These are phyloP conservation scores for Cettia cetti DNA, from an alignment of 2,113 vertebrate genomes.

Conservation along the genomic window DNA sequence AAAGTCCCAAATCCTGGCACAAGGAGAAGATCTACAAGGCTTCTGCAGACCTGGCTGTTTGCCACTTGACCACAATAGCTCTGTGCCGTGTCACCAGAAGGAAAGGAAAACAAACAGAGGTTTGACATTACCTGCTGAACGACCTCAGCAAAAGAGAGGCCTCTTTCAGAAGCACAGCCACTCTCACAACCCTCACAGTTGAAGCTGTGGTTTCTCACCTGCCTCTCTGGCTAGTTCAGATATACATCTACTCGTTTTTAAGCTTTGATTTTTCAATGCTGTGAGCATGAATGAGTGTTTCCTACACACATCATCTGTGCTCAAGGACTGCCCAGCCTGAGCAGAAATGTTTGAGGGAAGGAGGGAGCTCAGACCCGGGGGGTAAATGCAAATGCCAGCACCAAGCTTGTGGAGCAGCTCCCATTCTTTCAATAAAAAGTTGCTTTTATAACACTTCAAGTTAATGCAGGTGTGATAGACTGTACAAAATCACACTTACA, in stretches of 20 bases:
- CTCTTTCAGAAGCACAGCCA: fast-evolving
- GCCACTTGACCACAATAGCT: neutral
- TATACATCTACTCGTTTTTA: neutral
- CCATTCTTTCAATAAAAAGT: neutral
- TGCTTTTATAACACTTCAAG: neutral
- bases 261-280: neutral
- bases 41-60: fast-evolving
- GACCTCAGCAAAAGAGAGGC: neutral
- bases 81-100: neutral
- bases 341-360: neutral
- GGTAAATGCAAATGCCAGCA: neutral
- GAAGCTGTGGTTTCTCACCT: neutral
- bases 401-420: neutral
- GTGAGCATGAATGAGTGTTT: neutral
- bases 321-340: neutral
- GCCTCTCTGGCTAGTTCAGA: neutral
- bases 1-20: neutral
- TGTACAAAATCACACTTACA: neutral
- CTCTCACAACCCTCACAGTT: neutral
- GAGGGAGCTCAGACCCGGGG: neutral
- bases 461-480: neutral
- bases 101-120: neutral
- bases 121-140: neutral
- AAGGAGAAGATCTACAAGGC: neutral
- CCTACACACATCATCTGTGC: neutral